Evolutionary conservation across 2,888 invertebrate species (phyloP).

Genomic region (Drosophila mercatorum): DNA sequence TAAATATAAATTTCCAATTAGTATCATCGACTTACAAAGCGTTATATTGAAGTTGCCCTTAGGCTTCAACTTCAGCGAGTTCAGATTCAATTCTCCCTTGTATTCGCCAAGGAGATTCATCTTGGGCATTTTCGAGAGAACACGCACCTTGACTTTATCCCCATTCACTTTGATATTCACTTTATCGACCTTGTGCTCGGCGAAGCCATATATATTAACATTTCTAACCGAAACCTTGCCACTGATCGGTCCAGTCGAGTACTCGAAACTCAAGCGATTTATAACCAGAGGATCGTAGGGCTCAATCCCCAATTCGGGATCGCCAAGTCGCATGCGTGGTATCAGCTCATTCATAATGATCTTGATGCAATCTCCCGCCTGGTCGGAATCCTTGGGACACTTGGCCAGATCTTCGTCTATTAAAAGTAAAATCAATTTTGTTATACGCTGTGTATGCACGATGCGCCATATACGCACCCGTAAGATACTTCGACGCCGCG

Average conservation of each 20-base stretch:
- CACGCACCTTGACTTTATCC: slow-evolving; percentile 58
- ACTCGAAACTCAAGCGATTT: slow-evolving; percentile 75
- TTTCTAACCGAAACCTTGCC: slow-evolving; percentile 84
- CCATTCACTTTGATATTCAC: slow-evolving; percentile 86
- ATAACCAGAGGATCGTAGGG: slow-evolving; percentile 82
- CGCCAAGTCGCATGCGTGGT: slow-evolving; percentile 80
- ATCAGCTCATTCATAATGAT: slow-evolving; percentile 86
- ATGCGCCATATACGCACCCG: slow-evolving; percentile 30
- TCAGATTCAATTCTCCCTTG: slow-evolving; percentile 87
- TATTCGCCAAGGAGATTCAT: slow-evolving; percentile 87
- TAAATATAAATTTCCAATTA: not conserved
- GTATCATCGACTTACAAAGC: slow-evolving; percentile 86
- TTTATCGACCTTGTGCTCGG: slow-evolving; percentile 85
- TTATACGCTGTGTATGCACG: slow-evolving; percentile 17
- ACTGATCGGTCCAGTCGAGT: slow-evolving; percentile 70
- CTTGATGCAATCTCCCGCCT: slow-evolving; percentile 86
- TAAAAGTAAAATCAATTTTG: not conserved
- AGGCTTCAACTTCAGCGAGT: slow-evolving; percentile 87
- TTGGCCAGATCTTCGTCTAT: slow-evolving; percentile 84
- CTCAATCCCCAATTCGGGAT: slow-evolving; percentile 77
- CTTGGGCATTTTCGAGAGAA: slow-evolving; percentile 86
- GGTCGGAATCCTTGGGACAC: slow-evolving; percentile 86
- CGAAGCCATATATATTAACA: slow-evolving; percentile 86
- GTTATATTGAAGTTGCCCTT: slow-evolving; percentile 86
- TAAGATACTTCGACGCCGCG: slow-evolving; percentile 23